Evolutionary conservation across 2,113 vertebrate species (phyloP).

Genomic region (Oriolus oriolus): DNA sequence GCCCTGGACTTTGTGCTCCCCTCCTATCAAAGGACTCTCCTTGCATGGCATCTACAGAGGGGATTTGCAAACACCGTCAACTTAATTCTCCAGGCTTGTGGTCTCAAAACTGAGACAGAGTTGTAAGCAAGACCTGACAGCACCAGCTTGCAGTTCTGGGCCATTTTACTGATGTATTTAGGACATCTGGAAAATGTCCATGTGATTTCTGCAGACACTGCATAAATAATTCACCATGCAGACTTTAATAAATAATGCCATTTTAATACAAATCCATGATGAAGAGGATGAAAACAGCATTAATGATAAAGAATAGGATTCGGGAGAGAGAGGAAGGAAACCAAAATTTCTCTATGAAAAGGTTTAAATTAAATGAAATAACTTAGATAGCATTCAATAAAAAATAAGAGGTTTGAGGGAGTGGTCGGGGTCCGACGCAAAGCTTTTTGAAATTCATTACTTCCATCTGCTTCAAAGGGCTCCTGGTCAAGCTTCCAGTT

Average conservation of each 20-base stretch:
- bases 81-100: neutral
- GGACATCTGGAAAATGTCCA: neutral
- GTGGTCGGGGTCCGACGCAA: neutral
- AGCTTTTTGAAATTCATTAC: neutral
- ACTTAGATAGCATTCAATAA: neutral
- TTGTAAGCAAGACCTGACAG: neutral
- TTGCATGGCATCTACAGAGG: neutral
- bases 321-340: neutral
- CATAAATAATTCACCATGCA: slow-evolving; percentile 31
- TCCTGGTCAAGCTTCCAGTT: neutral
- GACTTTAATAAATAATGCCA: slow-evolving; percentile 32
- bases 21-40: neutral
- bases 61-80: neutral
- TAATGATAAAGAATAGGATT: neutral
- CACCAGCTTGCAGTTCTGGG: neutral
- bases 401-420: neutral
- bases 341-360: neutral
- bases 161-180: neutral
- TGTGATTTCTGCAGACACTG: neutral
- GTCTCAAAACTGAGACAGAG: neutral
- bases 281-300: slow-evolving; percentile 1
- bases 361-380: slow-evolving; percentile 6
- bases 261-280: slow-evolving; percentile 13
- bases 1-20: neutral
- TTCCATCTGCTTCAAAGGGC: neutral